Percentiles rank a stretch among this genome's conserved stretches.
Conservation (phyloP, 2,113 vertebrate species). For the Elachura formosa region DNA sequence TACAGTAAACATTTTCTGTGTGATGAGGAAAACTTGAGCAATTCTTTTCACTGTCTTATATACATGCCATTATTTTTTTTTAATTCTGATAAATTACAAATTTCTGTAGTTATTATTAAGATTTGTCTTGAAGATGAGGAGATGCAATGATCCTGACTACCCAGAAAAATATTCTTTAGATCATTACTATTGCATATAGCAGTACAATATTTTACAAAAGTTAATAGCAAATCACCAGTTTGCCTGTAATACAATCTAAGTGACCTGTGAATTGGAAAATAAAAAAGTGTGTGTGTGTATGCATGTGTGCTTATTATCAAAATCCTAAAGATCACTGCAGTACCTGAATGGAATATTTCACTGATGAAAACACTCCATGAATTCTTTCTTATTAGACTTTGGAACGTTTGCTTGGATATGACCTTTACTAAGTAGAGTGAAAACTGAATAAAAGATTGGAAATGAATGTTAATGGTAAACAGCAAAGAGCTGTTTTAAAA, state of each 20-base stretch:
- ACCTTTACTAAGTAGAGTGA: not conserved
- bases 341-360: not conserved
- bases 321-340: not conserved
- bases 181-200: not conserved
- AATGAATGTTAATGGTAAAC: constrained; percentile 15
- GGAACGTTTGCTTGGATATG: not conserved
- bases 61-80: fast-evolving
- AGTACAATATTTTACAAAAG: not conserved
- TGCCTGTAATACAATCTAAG: not conserved
- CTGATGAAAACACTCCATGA: not conserved
- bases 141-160: not conserved
- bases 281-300: not conserved
- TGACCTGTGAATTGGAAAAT: not conserved
- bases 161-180: not conserved
- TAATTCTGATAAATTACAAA: not conserved
- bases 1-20: not conserved
- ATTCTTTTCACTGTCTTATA: not conserved
- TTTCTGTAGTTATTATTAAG: not conserved
- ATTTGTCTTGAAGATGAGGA: not conserved
- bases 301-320: not conserved
- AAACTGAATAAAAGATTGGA: constrained; percentile 17
- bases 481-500: too few relatives aligned
- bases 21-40: not conserved
- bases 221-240: not conserved
- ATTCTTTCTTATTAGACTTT: not conserved